These are phyloP conservation scores for Crematogaster levior DNA, from an alignment of 2,888 invertebrate genomes.

Conservation along the genomic window DNA sequence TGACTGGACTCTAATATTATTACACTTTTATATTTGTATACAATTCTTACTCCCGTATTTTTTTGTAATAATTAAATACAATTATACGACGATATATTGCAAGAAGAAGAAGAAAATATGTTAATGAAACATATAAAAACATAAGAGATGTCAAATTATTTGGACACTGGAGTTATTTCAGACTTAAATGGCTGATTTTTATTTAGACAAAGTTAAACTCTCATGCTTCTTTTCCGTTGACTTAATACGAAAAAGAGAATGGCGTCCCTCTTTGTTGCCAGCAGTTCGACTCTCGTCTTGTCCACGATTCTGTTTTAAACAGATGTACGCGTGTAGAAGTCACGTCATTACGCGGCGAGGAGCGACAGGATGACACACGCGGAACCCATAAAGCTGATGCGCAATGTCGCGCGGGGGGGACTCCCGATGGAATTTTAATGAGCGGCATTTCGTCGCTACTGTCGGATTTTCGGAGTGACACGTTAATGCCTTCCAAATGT, in stretches of 20 bases:
- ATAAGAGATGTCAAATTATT: conserved; percentile 59
- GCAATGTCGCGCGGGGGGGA: conserved; percentile 42
- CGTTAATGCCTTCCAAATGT: conserved; percentile 81
- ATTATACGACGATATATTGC: neutral
- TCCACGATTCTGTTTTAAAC: conserved; percentile 45
- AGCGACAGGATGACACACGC: conserved; percentile 71
- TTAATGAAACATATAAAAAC: neutral
- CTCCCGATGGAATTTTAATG: conserved; percentile 83
- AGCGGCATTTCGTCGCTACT: conserved; percentile 78
- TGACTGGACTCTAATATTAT: neutral
- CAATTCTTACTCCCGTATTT: neutral
- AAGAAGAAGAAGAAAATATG: neutral
- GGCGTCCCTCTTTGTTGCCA: conserved; percentile 60
- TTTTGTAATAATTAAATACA: neutral
- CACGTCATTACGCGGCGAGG: conserved; percentile 61
- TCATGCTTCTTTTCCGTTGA: conserved; percentile 50
- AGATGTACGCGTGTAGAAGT: conserved; percentile 67
- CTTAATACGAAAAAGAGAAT: conserved; percentile 37
- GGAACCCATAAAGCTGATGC: conserved; percentile 75
- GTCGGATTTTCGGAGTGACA: conserved; percentile 78
- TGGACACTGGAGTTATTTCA: conserved; percentile 43
- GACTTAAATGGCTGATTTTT: conserved; percentile 34
- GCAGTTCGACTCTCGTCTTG: conserved; percentile 45
- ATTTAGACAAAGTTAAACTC: conserved; percentile 61
- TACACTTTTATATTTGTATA: neutral